Evolutionary conservation across 2,113 vertebrate genomes (phyloP).

Genomic region (Lethenteron reissneri): DNA sequence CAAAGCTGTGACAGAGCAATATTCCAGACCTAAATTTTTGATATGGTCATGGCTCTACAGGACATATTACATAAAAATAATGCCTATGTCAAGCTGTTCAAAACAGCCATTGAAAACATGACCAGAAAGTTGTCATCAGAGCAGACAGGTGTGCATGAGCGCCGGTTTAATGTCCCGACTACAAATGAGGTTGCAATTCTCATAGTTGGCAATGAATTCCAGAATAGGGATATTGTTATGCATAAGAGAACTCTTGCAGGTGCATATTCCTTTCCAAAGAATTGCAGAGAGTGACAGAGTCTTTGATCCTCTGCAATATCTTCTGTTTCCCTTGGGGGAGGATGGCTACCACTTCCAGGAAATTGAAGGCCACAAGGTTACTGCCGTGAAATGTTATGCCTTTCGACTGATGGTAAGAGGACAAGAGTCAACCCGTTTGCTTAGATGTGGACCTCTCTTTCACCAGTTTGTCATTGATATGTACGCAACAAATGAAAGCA

Average conservation of each 20-base stretch:
- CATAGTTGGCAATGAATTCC: background rate
- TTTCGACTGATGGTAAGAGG: background rate
- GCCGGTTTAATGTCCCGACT: background rate
- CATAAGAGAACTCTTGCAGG: background rate
- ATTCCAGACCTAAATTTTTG: no score
- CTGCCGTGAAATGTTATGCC: background rate
- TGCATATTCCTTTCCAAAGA: background rate
- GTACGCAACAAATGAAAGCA: no score
- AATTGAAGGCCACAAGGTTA: background rate
- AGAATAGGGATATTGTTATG: background rate
- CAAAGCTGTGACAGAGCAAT: no score
- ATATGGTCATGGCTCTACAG: no score
- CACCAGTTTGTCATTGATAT: background rate
- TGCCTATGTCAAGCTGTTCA: background rate
- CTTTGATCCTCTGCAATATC: background rate
- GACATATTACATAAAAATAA: no score
- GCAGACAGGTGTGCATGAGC: background rate
- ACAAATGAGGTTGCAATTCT: constrained; percentile 6
- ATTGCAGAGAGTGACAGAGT: background rate
- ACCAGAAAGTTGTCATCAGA: background rate
- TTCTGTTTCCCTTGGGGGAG: background rate
- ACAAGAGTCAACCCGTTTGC: background rate
- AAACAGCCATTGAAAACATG: background rate
- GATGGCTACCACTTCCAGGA: constrained; percentile 1
- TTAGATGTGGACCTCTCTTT: background rate